Evolutionary conservation across 35 echinoderm and acorn worm genomes (phyloP), one percentile per base, ranked within the genome.

Genomic region (Ophiothrix spiculata): DNA sequence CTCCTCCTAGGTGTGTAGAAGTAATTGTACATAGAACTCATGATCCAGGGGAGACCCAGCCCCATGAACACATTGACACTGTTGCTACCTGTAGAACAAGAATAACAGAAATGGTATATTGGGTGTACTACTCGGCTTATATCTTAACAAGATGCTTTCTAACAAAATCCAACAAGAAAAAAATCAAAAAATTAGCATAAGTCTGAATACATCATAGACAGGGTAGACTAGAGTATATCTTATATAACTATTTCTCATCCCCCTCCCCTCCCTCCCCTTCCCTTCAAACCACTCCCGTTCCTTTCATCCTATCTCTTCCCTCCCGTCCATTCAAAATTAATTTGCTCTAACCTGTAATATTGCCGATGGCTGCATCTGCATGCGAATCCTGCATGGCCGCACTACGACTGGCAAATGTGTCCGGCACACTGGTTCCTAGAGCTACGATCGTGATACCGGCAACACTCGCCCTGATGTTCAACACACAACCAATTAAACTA

Each of bases 271-370:
- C n/a, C n/a, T n/a, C n/a, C n/a, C n/a, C n/a, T n/a, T n/a, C n/a
- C n/a, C n/a, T n/a, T n/a, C n/a, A n/a, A n/a, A n/a, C n/a, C n/a
- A n/a, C n/a, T n/a, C n/a, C n/a, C n/a, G n/a, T n/a, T n/a, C n/a
- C n/a, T n/a, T n/a, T n/a, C n/a, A n/a, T n/a, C n/a, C n/a, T n/a
- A n/a, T n/a, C n/a, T n/a, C n/a, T n/a, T n/a, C n/a, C n/a, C n/a
- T n/a, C n/a, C n/a, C n/a, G n/a, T n/a, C n/a, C n/a, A n/a, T n/a
- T n/a, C n/a, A n/a, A n/a, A n/a, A n/a, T n/a, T n/a, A n/a, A n/a
- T n/a, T n/a, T n/a, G n/a, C n/a, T n/a, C n/a, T n/a, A n/a, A 98
- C 95, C 95, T 82, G 95, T 98, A 28, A 98, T 94, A 83, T 98
- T 98, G 75, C 95, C 95, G 64, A 98, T 98, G 19, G 95, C 91